phyloP scores from a whole-genome alignment of 2,113 vertebrate genomes.

The Nerophis lumbriciformis region DNA sequence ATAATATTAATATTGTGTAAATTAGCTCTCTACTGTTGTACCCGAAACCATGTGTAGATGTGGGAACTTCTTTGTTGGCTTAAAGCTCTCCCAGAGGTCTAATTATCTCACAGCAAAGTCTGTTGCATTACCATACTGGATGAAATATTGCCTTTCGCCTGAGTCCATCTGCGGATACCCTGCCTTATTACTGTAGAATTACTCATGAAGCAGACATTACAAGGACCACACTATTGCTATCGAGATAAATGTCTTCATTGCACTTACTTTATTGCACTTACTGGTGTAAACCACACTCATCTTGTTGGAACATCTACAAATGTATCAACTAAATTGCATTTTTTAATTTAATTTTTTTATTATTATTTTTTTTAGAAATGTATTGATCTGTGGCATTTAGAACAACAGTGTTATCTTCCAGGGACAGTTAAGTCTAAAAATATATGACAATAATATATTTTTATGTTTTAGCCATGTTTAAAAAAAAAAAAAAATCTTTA shows the following conservation, averaged over 20 bases:
- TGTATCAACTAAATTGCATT: too few relatives aligned
- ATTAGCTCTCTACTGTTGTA: neutral
- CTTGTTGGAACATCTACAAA: neutral
- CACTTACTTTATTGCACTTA: neutral
- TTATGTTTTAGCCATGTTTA: too few relatives aligned
- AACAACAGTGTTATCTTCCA: too few relatives aligned
- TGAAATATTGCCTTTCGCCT: slow-evolving; percentile 3
- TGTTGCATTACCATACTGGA: neutral
- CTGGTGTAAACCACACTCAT: neutral
- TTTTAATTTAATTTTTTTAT: too few relatives aligned
- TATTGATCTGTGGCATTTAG: too few relatives aligned
- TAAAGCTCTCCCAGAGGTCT: neutral
- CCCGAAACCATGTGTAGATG: neutral
- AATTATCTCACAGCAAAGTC: slow-evolving; percentile 1
- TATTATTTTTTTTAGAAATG: too few relatives aligned
- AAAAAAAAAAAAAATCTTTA: too few relatives aligned
- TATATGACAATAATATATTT: too few relatives aligned
- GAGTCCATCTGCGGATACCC: neutral
- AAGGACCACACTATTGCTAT: neutral
- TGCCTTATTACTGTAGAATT: neutral
- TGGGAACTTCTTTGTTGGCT: neutral
- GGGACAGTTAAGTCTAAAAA: too few relatives aligned
- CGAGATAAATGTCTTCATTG: neutral
- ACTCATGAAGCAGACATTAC: slow-evolving; percentile 2
- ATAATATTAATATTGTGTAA: neutral